Percentiles rank a stretch among this genome's conserved stretches.
Conservation (phyloP, 2,888 invertebrate species). For the Cephalotes varians region DNA sequence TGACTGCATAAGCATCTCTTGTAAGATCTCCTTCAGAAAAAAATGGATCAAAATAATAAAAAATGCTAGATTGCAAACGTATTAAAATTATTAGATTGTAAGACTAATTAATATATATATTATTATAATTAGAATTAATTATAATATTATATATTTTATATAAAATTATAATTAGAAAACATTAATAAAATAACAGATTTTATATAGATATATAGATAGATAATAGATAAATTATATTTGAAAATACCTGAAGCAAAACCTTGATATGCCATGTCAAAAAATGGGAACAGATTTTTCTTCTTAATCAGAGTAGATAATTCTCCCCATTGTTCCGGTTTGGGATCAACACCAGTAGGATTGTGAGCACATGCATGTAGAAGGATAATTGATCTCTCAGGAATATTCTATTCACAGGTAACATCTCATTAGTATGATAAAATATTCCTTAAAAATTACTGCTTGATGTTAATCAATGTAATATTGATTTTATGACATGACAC, state of each 20-base stretch:
- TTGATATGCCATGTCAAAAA: slow-evolving; percentile 99
- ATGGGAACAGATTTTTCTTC: slow-evolving; percentile 93
- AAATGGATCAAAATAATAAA: neutral
- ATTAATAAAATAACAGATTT: neutral
- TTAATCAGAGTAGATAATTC: slow-evolving; percentile 94
- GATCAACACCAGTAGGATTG: slow-evolving; percentile 99
- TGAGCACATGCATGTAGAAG: slow-evolving; percentile 99
- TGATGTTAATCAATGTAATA: neutral
- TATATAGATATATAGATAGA: too few relatives aligned
- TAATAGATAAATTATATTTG: neutral
- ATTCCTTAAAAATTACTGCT: neutral
- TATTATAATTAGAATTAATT: slow-evolving; percentile 9
- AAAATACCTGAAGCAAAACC: slow-evolving; percentile 93
- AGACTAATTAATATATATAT: neutral
- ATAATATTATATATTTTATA: too few relatives aligned
- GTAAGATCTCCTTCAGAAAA: slow-evolving; percentile 90
- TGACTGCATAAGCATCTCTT: slow-evolving; percentile 95
- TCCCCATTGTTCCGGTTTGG: slow-evolving; percentile 94
- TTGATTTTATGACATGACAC: slow-evolving; percentile 4
- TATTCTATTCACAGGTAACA: slow-evolving; percentile 89
- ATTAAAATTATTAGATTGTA: neutral
- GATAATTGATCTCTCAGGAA: slow-evolving; percentile 95
- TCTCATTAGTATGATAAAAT: slow-evolving; percentile 1
- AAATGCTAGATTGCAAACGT: slow-evolving; percentile 4
- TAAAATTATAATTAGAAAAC: too few relatives aligned